Base-by-base conservation (phyloP, 2,888 invertebrate genomes). In the Steinernema hermaphroditum region DNA sequence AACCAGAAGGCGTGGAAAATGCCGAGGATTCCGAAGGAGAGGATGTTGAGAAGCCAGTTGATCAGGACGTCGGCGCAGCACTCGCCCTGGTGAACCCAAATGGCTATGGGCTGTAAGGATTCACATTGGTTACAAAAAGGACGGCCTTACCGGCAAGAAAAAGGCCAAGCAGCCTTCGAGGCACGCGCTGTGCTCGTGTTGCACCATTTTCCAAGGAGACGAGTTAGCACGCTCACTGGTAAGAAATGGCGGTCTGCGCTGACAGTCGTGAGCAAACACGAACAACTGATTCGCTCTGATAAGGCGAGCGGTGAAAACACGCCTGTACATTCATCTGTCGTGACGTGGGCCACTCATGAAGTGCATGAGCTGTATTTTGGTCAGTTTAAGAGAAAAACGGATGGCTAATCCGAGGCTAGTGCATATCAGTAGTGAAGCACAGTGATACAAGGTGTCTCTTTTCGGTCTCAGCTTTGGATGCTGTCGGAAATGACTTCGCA, bases 1-100 rank as follows among this genome's bases (percentile, higher is more conserved):
- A 54, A 54, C 54, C 54, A 54, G 54, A 22, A 14, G 24, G 54
- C 54, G 54, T 54, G 54, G 6, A 22, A 2, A 6, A 54, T 54
- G 54, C 54, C 54, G 2, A 22, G 24, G 27, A 27, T 54, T 12
- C 54, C 54, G 54, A 54, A 54, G 54, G 54, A 19, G 24, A 54
- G 27, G 24, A 54, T 27, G 6, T 22, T 22, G 6, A 54, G 22
- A 22, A 54, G 54, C 22, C 22, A 54, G 54, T 54, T 54, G 54
- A 54, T 24, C 24, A 54, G 27, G 54, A 54, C 54, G 27, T 54
- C 24, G 27, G 24, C 2, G 27, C n/a, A 27, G 54, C 54, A 54
- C 27, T 54, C 54, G 54, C 54, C 54, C 16, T 54, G 54, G 16
- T 54, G 54, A 8, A 54, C 54, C 54, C 54, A 54, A 22, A 54